A percentile compares a stretch with the other conserved stretches of the same genome.
phyloP scores from a whole-genome alignment of 2,113 vertebrate genomes.

The Sorex araneus region DNA sequence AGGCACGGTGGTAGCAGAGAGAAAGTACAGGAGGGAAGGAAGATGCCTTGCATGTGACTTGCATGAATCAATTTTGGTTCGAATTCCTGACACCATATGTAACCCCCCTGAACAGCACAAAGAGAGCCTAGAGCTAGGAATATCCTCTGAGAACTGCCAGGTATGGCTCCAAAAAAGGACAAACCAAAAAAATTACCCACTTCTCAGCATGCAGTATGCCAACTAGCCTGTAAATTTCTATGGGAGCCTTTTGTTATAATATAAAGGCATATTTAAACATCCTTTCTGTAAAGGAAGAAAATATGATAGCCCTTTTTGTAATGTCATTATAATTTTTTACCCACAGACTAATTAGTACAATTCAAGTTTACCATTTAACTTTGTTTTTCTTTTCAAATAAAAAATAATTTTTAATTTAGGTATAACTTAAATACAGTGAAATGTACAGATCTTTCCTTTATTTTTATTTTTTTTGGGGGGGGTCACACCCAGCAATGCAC shows the following conservation, averaged over 20 bases:
- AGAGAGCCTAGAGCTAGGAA: too few relatives aligned
- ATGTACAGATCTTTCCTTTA: too few relatives aligned
- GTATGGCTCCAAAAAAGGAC: too few relatives aligned
- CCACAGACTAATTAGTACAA: background rate
- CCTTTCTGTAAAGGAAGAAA: constrained; percentile 2
- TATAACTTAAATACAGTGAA: background rate
- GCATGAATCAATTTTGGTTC: too few relatives aligned
- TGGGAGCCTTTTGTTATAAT: background rate
- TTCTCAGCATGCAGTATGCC: too few relatives aligned
- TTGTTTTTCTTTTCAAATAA: background rate
- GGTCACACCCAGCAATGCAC: too few relatives aligned
- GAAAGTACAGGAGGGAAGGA: background rate
- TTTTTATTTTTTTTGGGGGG: too few relatives aligned
- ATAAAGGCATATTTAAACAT: constrained; percentile 4
- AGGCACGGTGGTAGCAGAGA: background rate
- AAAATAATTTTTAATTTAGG: constrained; percentile 20
- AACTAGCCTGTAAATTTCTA: background rate
- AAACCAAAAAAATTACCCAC: too few relatives aligned
- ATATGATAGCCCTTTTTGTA: constrained; percentile 1
- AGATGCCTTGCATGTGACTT: too few relatives aligned
- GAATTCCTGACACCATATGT: too few relatives aligned
- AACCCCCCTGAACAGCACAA: too few relatives aligned
- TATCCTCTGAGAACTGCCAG: too few relatives aligned
- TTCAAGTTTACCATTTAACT: constrained; percentile 22
- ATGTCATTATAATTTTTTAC: background rate